These are phyloP conservation scores for Pogona vitticeps DNA, from an alignment of 2,113 vertebrate species.

Conservation along the genomic window DNA sequence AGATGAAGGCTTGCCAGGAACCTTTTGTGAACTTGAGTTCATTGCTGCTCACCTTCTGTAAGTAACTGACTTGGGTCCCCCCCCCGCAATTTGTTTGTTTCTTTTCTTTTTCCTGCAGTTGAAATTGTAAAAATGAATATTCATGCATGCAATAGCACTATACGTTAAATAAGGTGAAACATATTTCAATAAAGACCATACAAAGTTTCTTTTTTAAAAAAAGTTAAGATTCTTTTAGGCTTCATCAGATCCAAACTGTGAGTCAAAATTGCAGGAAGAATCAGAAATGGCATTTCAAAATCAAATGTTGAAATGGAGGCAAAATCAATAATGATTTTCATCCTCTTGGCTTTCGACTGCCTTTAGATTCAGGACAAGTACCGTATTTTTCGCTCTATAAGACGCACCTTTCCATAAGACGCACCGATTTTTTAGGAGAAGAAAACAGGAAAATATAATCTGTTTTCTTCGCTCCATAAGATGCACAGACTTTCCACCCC, in stretches of 20 bases:
- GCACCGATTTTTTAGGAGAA: no score
- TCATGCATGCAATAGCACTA: no score
- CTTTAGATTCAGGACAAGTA: background rate
- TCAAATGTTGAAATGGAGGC: background rate
- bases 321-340: slow-evolving; percentile 17
- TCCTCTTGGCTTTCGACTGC: background rate
- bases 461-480: no score
- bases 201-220: background rate
- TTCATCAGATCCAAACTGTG: background rate
- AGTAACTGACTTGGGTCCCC: background rate
- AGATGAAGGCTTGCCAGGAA: no score
- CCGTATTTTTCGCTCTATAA: no score
- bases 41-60: background rate
- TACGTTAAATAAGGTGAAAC: background rate
- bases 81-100: no score
- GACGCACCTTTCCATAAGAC: no score
- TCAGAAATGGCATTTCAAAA: background rate
- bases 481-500: no score
- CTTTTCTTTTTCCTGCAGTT: background rate
- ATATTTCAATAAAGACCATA: background rate
- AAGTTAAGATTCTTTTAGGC: background rate
- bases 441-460: no score
- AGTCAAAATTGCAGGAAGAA: background rate
- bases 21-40: background rate
- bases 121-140: background rate